These are phyloP conservation scores for Armadillidium nasatum DNA, from an alignment of 1,140 invertebrate genomes.

Conservation along the genomic window DNA sequence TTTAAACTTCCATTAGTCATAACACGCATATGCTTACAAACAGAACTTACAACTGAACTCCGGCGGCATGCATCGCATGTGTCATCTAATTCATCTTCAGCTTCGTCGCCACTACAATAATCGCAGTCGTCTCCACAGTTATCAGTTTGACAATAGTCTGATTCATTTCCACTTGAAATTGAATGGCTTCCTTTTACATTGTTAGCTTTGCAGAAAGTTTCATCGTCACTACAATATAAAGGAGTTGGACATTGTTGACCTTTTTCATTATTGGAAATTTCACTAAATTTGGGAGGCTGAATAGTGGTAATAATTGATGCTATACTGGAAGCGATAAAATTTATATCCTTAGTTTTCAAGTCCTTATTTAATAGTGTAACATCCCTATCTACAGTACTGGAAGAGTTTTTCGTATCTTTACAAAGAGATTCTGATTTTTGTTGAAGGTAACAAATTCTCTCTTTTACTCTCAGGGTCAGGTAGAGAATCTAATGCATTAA, in stretches of 20 bases:
- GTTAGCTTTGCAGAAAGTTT: neutral
- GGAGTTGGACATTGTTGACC: neutral
- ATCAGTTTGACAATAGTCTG: slow-evolving; percentile 41
- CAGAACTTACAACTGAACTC: slow-evolving; percentile 16
- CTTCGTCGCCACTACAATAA: slow-evolving; percentile 39
- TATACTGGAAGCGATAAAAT: neutral
- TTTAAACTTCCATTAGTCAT: slow-evolving; percentile 40
- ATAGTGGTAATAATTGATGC: neutral
- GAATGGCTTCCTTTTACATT: neutral
- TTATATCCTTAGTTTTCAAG: neutral
- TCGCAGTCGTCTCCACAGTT: slow-evolving; percentile 37
- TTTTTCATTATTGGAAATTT: neutral
- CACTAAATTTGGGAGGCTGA: neutral
- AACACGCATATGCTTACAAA: slow-evolving; percentile 37
- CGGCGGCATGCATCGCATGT: slow-evolving; percentile 33
- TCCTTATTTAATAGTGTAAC: neutral
- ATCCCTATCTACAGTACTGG: too few species aligned
- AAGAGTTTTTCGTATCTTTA: too few species aligned
- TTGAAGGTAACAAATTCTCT: too few species aligned
- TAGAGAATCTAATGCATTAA: neutral
- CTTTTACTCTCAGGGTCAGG: neutral
- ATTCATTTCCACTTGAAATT: slow-evolving; percentile 10
- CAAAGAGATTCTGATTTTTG: too few species aligned
- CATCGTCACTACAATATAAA: neutral
- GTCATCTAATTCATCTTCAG: slow-evolving; percentile 32